Conservation (phyloP, 2,888 invertebrate genomes). For the Bombylius discolor region DNA sequence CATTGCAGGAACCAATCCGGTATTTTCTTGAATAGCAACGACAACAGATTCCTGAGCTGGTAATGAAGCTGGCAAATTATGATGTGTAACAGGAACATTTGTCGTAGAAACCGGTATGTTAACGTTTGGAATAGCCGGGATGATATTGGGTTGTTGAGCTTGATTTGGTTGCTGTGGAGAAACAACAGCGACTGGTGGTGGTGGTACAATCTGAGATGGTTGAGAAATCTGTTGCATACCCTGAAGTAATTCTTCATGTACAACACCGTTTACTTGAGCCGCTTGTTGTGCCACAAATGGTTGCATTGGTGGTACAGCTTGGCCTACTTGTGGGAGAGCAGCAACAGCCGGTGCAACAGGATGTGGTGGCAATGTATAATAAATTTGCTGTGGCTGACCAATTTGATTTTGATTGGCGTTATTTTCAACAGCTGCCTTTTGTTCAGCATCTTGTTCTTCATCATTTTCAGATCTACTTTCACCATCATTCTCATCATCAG, state of each 20-base stretch:
- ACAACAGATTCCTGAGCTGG: conserved; percentile 5
- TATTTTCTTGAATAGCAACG: conserved; percentile 6
- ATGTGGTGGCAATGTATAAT: conserved; percentile 28
- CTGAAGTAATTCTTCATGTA: conserved; percentile 33
- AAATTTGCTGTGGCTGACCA: conserved; percentile 23
- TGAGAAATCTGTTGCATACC: conserved; percentile 22
- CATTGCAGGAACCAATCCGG: conserved; percentile 9
- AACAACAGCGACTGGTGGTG: conserved; percentile 25
- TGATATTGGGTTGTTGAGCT: conserved; percentile 19
- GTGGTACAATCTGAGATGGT: conserved; percentile 19
- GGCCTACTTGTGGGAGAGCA: conserved; percentile 7
- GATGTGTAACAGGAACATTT: conserved; percentile 20
- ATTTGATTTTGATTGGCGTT: conserved; percentile 7
- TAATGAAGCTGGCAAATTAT: conserved; percentile 11
- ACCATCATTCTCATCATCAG: conserved; percentile 44
- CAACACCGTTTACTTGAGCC: conserved; percentile 29
- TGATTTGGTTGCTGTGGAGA: conserved; percentile 22
- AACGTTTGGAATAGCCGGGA: conserved; percentile 30
- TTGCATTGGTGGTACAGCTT: conserved; percentile 10
- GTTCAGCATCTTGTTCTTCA: conserved; percentile 26
- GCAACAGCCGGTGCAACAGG: conserved; percentile 15
- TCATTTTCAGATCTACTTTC: conserved; percentile 35
- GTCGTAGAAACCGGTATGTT: conserved; percentile 32
- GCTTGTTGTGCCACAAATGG: conserved; percentile 24
- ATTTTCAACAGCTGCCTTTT: conserved; percentile 12